A percentile compares a stretch with the other conserved stretches of the same genome.
Evolutionary conservation across 2,888 invertebrate genomes (phyloP).

Genomic region (Marronus borbonicus): DNA sequence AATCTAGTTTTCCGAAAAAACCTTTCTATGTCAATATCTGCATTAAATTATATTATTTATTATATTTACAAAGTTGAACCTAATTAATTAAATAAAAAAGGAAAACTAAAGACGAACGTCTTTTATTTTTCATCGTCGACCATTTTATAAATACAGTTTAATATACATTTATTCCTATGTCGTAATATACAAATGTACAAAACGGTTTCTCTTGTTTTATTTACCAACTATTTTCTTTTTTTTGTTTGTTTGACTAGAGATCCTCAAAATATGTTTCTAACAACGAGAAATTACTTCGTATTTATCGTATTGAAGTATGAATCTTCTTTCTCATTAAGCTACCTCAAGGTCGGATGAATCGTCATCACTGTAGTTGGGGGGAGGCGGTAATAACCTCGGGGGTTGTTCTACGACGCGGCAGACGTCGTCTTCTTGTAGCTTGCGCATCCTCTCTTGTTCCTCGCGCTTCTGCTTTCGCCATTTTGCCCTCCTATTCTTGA

Average conservation of each 20-base stretch:
- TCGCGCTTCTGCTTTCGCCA: slow-evolving; percentile 97
- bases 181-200: slow-evolving; percentile 50
- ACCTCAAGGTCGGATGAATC: slow-evolving; percentile 89
- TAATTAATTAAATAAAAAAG: background rate
- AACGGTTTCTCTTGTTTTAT: slow-evolving; percentile 11
- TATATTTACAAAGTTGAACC: no score
- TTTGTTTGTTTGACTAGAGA: slow-evolving; percentile 23
- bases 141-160: background rate
- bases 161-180: slow-evolving; percentile 13
- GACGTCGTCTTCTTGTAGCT: slow-evolving; percentile 85
- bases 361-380: slow-evolving; percentile 74
- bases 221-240: background rate
- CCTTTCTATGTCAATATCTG: no score
- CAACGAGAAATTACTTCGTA: background rate
- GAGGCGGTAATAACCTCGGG: slow-evolving; percentile 56
- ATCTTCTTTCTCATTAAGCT: slow-evolving; percentile 73
- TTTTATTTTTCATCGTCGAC: background rate
- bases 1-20: no score
- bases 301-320: background rate
- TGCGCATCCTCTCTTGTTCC: slow-evolving; percentile 86
- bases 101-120: background rate
- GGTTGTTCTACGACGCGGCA: slow-evolving; percentile 67
- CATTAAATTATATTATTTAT: no score
- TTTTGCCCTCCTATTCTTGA: slow-evolving; percentile 95
- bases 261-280: slow-evolving; percentile 19